Percentiles rank a stretch among this genome's conserved stretches.
Evolutionary conservation across 2,888 invertebrate genomes (phyloP).

Genomic region (Leucozona laternaria): DNA sequence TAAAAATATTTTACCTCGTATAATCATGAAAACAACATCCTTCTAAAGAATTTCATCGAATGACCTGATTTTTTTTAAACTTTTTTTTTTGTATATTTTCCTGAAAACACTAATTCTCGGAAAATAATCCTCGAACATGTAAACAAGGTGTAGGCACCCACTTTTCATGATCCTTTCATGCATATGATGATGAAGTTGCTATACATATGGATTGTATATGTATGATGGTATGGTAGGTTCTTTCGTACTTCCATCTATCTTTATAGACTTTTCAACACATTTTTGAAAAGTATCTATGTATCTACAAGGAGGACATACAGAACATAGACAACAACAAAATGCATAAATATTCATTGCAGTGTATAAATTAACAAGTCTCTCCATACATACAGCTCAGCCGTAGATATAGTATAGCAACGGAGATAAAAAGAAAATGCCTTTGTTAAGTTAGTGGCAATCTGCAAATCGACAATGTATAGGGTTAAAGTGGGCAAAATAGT

Average conservation of each 20-base stretch:
- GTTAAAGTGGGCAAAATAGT: not conserved
- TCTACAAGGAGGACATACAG: not conserved
- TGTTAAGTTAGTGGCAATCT: slow-evolving; percentile 24
- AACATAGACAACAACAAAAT: slow-evolving; percentile 26
- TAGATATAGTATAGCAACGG: not conserved
- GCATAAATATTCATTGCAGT: slow-evolving; percentile 68
- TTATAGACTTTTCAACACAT: slow-evolving; percentile 6
- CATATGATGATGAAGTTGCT: slow-evolving; percentile 27
- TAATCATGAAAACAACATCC: slow-evolving; percentile 50
- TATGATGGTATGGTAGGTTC: not conserved
- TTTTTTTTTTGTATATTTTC: slow-evolving; percentile 3
- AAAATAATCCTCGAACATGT: slow-evolving; percentile 34
- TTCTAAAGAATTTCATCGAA: slow-evolving; percentile 38
- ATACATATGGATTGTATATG: not conserved
- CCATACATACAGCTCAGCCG: not conserved
- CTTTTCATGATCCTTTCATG: slow-evolving; percentile 17
- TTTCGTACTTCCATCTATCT: not conserved
- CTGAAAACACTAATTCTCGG: slow-evolving; percentile 32
- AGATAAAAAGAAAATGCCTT: slow-evolving; percentile 14
- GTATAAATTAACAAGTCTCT: slow-evolving; percentile 52
- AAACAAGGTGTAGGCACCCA: slow-evolving; percentile 22
- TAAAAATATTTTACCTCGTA: slow-evolving; percentile 20
- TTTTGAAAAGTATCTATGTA: slow-evolving; percentile 5
- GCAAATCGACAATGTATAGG: not conserved
- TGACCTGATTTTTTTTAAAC: slow-evolving; percentile 51